Evolutionary conservation across 1,140 invertebrate genomes (phyloP), one percentile per base, ranked within the genome.

Genomic region (Drosophila ficusphila): DNA sequence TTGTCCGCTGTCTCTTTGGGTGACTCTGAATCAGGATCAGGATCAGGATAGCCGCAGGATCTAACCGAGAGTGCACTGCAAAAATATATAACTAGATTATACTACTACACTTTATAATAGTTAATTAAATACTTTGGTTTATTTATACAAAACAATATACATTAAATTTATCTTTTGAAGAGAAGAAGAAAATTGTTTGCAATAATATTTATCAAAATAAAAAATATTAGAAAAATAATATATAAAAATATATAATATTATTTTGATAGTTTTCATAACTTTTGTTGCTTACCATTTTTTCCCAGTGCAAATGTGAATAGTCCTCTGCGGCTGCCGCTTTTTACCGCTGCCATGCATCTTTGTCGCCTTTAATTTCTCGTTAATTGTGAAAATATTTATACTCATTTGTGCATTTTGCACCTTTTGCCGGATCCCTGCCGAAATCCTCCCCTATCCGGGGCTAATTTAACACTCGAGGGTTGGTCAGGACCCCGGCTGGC

Each of bases 311-410:
- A 21, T 49, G 19, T 52, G 11, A 27, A 12, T 58, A 51, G 68
- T 47, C 36, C 9, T 44, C 39, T 67, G 68, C 65, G 76, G 47
- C 57, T 78, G 64, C 33, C 49, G 29, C 65, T 65, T 61, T 71
- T 70, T 67, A 74, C 61, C 53, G 27, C 57, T 46, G 48, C 57
- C 58, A 56, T 69, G 73, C 61, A 82, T 82, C 82, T 88, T 86
- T 89, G 83, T 88, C 82, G 82, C 81, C 79, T 88, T 88, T 88
- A 88, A 88, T 88, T 88, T 88, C 78, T 88, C 51, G 82, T 89
- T 89, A 89, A 89, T 89, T 89, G 85, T 89, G 41, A 89, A 89
- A 89, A 89, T 89, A 89, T 89, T 89, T 89, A 89, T 85, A 89
- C 85, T 89, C 85, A 89, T 89, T 89, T 89, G 85, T 81, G 85